phyloP scores from a whole-genome alignment of 2,888 invertebrate species.

The Melipona beecheii region DNA sequence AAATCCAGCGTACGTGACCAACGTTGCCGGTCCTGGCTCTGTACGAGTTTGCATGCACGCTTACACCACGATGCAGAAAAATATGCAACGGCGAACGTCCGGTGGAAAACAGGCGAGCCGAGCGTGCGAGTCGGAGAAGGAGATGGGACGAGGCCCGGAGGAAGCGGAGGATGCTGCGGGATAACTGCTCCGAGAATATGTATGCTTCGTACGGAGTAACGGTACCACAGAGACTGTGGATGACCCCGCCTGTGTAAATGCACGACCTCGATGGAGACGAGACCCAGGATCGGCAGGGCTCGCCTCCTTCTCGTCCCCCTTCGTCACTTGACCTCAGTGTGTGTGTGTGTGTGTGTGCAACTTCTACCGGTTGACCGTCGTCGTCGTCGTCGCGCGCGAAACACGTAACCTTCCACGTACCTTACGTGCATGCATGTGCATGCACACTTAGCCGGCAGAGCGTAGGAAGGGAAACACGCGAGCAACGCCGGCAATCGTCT shows the following conservation, averaged over 20 bases:
- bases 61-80: conserved; percentile 55
- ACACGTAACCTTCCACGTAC: conserved; percentile 52
- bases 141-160: not conserved
- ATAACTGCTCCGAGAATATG: conserved; percentile 74
- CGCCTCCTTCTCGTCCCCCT: not conserved
- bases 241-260: conserved; percentile 83
- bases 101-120: conserved; percentile 7
- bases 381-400: conserved; percentile 15
- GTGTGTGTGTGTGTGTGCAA: not conserved
- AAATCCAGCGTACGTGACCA: conserved; percentile 67
- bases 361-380: conserved; percentile 20
- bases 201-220: conserved; percentile 76
- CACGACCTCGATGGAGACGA: conserved; percentile 78
- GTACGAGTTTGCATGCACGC: conserved; percentile 31
- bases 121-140: not conserved
- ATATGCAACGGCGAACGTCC: conserved; percentile 53
- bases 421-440: conserved; percentile 35
- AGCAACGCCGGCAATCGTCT: conserved; percentile 64
- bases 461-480: conserved; percentile 66
- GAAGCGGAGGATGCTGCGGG: conserved; percentile 44
- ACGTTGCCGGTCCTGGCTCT: conserved; percentile 43
- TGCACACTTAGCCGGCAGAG: conserved; percentile 51
- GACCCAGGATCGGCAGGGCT: conserved; percentile 60
- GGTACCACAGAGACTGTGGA: conserved; percentile 78
- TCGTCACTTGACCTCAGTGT: not conserved